Evolutionary conservation across 2,797 vertebrate genomes (phyloP).

Genomic region (Chelon labrosus): DNA sequence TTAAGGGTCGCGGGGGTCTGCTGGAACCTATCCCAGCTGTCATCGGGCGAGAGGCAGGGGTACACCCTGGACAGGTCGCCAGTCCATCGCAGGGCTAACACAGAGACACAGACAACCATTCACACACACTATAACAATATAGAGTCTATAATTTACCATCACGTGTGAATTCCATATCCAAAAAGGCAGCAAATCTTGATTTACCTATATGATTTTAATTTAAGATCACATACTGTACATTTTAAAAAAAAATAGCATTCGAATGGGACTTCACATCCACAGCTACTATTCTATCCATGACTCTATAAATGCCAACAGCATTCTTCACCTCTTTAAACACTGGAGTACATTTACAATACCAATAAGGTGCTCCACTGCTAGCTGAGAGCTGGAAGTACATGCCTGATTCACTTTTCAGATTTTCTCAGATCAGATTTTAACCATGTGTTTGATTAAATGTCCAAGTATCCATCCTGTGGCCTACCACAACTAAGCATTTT

Average conservation of each 20-base stretch:
- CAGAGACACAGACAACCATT: too few relatives aligned
- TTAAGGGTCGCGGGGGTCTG: too few relatives aligned
- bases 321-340: background rate
- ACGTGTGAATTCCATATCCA: constrained; percentile 24
- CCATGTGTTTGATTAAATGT: constrained; percentile 14
- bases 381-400: constrained; percentile 8
- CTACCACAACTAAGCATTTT: background rate
- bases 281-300: background rate
- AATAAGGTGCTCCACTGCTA: background rate
- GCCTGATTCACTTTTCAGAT: constrained; percentile 24
- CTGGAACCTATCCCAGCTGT: too few relatives aligned
- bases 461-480: background rate
- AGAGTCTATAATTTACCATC: constrained; percentile 24
- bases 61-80: too few relatives aligned
- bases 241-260: constrained; percentile 16
- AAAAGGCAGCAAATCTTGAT: constrained; percentile 49
- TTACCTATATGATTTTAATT: constrained; percentile 34
- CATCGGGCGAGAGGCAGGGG: too few relatives aligned
- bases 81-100: too few relatives aligned
- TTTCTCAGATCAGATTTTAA: constrained; percentile 31
- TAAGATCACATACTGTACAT: background rate
- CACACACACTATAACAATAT: constrained; percentile 25
- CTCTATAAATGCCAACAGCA: background rate
- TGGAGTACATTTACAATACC: background rate
- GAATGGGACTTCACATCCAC: background rate